Evolutionary conservation across 2,797 vertebrate genomes (phyloP).

Genomic region (Chiroxiphia lanceolata): DNA sequence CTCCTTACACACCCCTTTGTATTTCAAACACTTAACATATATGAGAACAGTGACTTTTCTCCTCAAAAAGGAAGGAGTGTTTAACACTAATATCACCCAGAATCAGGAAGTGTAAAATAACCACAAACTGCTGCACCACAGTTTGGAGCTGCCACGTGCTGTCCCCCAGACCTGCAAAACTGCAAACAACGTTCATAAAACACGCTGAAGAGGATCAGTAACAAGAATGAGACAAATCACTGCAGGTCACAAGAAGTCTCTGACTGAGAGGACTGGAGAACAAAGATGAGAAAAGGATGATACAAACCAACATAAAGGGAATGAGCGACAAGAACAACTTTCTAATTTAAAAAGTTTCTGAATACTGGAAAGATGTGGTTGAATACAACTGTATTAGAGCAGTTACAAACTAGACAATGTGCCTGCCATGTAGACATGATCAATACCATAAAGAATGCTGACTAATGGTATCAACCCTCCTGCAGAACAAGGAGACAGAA

Average conservation of each 20-base stretch:
- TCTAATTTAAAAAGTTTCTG: neutral
- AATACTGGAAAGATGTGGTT: neutral
- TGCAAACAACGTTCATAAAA: neutral
- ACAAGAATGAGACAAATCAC: neutral
- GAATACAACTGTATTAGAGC: neutral
- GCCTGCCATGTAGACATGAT: neutral
- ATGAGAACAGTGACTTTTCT: neutral
- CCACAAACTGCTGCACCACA: rapidly evolving
- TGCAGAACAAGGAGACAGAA: neutral
- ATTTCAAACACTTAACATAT: neutral
- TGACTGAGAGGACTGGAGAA: neutral
- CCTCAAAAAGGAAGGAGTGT: neutral
- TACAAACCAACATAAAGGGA: neutral
- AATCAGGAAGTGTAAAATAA: neutral
- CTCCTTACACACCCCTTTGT: neutral
- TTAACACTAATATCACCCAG: neutral
- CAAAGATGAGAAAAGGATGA: neutral
- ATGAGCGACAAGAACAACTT: neutral
- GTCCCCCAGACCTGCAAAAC: neutral
- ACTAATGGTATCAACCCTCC: neutral
- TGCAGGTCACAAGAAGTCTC: neutral
- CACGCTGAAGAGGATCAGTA: neutral
- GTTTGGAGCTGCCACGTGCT: neutral
- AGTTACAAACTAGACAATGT: neutral
- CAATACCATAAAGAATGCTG: neutral